Evolutionary conservation across 2,113 vertebrate species (phyloP).

Genomic region (Ciconia maguari): DNA sequence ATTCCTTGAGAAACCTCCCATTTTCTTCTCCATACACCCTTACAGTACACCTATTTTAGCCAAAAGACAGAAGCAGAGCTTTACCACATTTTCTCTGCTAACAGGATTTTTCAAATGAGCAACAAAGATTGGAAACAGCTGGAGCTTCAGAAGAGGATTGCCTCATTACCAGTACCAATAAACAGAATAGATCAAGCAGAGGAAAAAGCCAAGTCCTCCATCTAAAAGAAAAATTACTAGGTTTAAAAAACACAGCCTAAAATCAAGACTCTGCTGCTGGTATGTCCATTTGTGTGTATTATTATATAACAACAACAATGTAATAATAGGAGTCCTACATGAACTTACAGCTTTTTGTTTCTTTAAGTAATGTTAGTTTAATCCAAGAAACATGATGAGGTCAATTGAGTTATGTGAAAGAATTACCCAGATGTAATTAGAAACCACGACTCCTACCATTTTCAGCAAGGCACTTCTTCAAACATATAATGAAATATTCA

Average conservation of each 20-base stretch:
- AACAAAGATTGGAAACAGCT: background rate
- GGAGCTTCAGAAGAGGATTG: background rate
- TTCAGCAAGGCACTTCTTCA: background rate
- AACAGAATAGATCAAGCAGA: background rate
- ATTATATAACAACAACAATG: background rate
- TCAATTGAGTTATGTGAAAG: background rate
- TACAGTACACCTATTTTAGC: background rate
- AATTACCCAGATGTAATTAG: background rate
- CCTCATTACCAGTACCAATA: background rate
- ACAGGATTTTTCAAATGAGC: background rate
- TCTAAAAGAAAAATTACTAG: background rate
- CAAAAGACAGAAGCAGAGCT: background rate
- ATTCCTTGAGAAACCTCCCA: background rate
- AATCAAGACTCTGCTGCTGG: background rate
- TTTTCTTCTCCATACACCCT: background rate
- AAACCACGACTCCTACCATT: background rate
- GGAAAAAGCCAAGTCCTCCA: background rate
- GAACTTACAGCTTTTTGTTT: background rate
- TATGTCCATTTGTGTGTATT: background rate
- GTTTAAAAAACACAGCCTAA: background rate
- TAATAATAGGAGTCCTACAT: background rate
- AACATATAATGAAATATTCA: conserved; percentile 12
- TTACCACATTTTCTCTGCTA: background rate
- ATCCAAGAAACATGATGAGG: background rate
- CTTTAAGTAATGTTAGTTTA: background rate